Percentiles rank a stretch among this genome's conserved stretches.
These are phyloP conservation scores for Nyctereutes procyonoides DNA, from an alignment of 2,113 vertebrate genomes.

Conservation along the genomic window DNA sequence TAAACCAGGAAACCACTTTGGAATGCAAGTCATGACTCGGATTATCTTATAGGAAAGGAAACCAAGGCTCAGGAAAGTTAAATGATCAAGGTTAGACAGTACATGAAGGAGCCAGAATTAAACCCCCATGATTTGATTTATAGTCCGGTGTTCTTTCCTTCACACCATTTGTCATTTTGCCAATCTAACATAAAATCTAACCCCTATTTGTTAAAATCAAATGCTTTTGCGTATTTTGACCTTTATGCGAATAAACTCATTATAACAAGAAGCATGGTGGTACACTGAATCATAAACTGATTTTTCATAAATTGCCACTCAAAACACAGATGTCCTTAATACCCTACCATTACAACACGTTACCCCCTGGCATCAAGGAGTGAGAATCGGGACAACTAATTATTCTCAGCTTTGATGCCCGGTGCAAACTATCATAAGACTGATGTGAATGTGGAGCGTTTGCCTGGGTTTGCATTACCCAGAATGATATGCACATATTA, in stretches of 20 bases:
- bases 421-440: neutral
- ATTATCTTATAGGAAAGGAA: conserved; percentile 37
- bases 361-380: neutral
- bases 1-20: conserved; percentile 8
- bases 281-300: neutral
- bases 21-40: neutral
- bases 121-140: neutral
- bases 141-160: neutral
- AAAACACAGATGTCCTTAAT: neutral
- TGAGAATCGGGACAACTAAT: neutral
- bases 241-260: conserved; percentile 17
- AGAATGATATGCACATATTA: neutral
- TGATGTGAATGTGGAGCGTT: neutral
- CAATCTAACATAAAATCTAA: conserved; percentile 31
- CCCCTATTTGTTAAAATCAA: conserved; percentile 30
- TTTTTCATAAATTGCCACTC: conserved; percentile 28
- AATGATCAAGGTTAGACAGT: neutral
- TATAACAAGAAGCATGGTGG: neutral
- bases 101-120: neutral
- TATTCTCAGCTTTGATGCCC: neutral
- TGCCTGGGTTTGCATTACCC: neutral
- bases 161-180: conserved; percentile 38
- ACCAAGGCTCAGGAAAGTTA: neutral
- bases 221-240: neutral
- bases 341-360: neutral